phyloP scores from a whole-genome alignment of 2,888 invertebrate genomes.

The Eudemis profundana region DNA sequence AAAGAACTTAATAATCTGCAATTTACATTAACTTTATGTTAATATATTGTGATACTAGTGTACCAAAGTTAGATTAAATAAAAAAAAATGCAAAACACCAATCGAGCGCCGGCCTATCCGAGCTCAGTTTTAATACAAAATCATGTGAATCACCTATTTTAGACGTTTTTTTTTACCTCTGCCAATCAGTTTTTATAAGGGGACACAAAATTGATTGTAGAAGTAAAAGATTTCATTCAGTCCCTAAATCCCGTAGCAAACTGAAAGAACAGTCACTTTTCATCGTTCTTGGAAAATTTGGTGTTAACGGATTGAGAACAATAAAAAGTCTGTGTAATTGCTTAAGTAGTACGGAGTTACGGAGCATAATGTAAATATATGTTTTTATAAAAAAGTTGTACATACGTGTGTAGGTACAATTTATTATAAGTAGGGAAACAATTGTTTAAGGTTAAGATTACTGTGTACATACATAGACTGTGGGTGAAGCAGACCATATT shows the following conservation, averaged over 20 bases:
- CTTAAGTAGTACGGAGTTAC: not conserved
- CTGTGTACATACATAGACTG: conserved; percentile 41
- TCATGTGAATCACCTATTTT: too few relatives aligned
- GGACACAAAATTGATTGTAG: conserved; percentile 18
- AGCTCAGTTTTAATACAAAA: too few relatives aligned
- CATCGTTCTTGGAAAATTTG: not conserved
- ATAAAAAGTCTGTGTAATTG: not conserved
- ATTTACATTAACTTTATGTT: not conserved
- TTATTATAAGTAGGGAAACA: conserved; percentile 37
- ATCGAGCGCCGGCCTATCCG: too few relatives aligned
- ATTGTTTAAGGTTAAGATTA: conserved; percentile 37
- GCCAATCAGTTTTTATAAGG: conserved; percentile 5
- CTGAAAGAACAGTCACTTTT: too few relatives aligned
- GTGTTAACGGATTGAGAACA: not conserved
- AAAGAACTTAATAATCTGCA: not conserved
- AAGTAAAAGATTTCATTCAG: not conserved
- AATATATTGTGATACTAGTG: conserved; percentile 34
- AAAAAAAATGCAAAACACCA: not conserved
- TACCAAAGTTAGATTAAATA: conserved; percentile 34
- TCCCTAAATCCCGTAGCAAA: too few relatives aligned
- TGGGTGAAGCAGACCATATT: conserved; percentile 40
- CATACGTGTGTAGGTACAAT: too few relatives aligned
- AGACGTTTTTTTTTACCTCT: conserved; percentile 11
- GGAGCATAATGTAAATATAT: conserved; percentile 36
- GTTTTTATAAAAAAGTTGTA: conserved; percentile 14